Conservation (phyloP, 2,797 vertebrate genomes). For the Tragopan temminckii region DNA sequence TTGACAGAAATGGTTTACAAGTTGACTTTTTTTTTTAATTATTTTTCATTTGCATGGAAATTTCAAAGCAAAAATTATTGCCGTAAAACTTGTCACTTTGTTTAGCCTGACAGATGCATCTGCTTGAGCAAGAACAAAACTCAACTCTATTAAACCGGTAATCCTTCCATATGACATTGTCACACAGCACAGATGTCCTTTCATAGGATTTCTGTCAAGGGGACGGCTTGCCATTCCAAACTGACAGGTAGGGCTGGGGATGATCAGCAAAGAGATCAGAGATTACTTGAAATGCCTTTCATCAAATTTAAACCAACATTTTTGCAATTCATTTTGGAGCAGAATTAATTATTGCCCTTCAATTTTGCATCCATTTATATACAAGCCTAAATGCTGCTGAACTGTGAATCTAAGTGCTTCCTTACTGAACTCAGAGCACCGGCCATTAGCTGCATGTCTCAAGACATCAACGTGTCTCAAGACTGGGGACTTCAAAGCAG, state of each 20-base stretch:
- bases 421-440: background rate
- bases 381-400: slow-evolving; percentile 5
- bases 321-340: background rate
- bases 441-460: background rate
- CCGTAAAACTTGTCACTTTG: background rate
- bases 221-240: slow-evolving; percentile 41
- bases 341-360: slow-evolving; percentile 36
- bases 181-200: slow-evolving; percentile 57
- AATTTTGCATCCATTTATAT: slow-evolving; percentile 1
- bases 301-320: slow-evolving; percentile 41
- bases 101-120: slow-evolving; percentile 46
- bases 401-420: background rate
- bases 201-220: slow-evolving; percentile 56
- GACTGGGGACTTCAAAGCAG: background rate
- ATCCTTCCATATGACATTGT: slow-evolving; percentile 65
- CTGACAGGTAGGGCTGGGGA: slow-evolving; percentile 45
- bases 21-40: background rate
- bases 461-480: background rate
- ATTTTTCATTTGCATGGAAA: slow-evolving; percentile 45
- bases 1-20: slow-evolving; percentile 39
- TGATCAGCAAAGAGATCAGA: slow-evolving; percentile 50
- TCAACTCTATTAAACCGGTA: slow-evolving; percentile 56
- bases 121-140: slow-evolving; percentile 60
- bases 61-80: slow-evolving; percentile 67
- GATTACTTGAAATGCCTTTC: slow-evolving; percentile 34